Percentiles rank a stretch among this genome's conserved stretches.
These are phyloP conservation scores for Hylaea fasciaria DNA, from an alignment of 2,888 invertebrate genomes.

Conservation along the genomic window DNA sequence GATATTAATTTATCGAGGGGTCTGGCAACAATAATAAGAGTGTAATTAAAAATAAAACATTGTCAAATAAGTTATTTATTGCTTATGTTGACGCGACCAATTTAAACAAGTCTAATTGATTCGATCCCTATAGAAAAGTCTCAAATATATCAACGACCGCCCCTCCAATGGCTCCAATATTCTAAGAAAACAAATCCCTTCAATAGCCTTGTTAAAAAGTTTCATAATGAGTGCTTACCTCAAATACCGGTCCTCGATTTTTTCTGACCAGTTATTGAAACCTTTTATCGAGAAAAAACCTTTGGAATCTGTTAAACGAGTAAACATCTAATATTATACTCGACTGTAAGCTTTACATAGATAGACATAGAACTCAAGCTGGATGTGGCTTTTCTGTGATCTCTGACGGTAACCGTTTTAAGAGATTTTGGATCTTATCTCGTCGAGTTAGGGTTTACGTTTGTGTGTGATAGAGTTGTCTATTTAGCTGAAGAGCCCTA, in stretches of 20 bases:
- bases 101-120: no score
- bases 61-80: no score
- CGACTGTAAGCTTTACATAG: not conserved
- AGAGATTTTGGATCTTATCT: conserved; percentile 20
- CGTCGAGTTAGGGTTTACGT: conserved; percentile 44
- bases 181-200: conserved; percentile 38
- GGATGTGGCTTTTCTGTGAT: conserved; percentile 2
- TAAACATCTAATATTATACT: conserved; percentile 35
- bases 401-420: not conserved
- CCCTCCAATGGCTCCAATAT: conserved; percentile 29
- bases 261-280: conserved; percentile 67
- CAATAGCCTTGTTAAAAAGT: conserved; percentile 44
- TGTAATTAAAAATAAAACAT: no score
- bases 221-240: conserved; percentile 42
- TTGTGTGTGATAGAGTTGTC: conserved; percentile 36
- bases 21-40: no score
- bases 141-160: conserved; percentile 30
- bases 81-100: no score
- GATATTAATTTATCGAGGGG: no score
- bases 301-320: conserved; percentile 53
- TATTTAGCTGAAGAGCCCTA: conserved; percentile 52
- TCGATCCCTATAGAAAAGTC: no score
- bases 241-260: conserved; percentile 37
- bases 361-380: not conserved
- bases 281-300: conserved; percentile 56